Percentiles rank a stretch among this genome's conserved stretches.
Conservation (phyloP, 2,888 invertebrate species). For the Clitarchus hookeri region DNA sequence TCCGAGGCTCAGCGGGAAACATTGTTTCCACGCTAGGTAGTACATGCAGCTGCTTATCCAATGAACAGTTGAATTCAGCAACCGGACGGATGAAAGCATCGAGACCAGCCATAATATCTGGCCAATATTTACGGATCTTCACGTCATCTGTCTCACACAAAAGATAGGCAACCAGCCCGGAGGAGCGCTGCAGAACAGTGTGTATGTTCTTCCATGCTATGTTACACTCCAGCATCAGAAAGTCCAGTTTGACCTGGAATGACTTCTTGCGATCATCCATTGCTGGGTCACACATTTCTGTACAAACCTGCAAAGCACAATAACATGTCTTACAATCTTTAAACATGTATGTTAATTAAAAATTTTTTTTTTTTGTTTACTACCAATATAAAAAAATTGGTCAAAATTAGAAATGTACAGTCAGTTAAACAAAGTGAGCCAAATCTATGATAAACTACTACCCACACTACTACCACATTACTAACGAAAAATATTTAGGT, state of each 20-base stretch:
- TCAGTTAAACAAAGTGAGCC: no score
- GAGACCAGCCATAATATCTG: background rate
- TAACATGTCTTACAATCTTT: background rate
- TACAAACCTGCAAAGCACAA: background rate
- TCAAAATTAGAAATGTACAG: no score
- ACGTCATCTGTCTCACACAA: background rate
- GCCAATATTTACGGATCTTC: background rate
- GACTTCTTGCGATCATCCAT: conserved; percentile 14
- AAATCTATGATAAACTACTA: no score
- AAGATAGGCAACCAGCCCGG: background rate
- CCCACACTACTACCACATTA: no score
- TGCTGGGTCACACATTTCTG: background rate
- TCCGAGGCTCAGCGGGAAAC: background rate
- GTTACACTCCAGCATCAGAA: background rate
- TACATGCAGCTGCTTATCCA: background rate
- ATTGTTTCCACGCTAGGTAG: background rate
- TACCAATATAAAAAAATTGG: no score
- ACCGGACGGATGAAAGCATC: background rate
- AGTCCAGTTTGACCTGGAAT: background rate
- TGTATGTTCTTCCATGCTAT: background rate
- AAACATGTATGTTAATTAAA: no score
- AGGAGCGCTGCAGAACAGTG: background rate
- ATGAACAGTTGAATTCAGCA: background rate
- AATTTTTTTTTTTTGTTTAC: no score
- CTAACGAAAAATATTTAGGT: no score